Base-by-base conservation (phyloP, 2,888 invertebrate species). In the Drosophila antonietae region DNA sequence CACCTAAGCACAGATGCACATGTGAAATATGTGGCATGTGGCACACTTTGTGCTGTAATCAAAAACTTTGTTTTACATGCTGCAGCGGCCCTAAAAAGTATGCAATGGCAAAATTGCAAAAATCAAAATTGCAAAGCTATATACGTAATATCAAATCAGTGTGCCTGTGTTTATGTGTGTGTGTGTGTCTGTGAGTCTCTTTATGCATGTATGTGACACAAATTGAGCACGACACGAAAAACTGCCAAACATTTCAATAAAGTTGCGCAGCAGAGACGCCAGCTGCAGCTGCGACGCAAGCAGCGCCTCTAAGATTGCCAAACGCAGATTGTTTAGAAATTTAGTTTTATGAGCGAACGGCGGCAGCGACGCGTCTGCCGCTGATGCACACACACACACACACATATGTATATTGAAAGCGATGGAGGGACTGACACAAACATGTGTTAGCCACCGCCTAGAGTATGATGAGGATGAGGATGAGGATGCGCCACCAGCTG, bases 311-410 rank as follows among this genome's bases (percentile, higher is more conserved):
- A 81, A 85, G 84, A 85, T 85, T 88, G 84, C 84, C 84, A 85
- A 86, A 83, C 88, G 84, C 88, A 85, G 84, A 85, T 88, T 85
- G 84, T 85, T 85, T 85, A 88, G 86, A 85, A 88, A 85, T 85
- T 83, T 88, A 83, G 84, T 83, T 88, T 83, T 85, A 88, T 88
- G 81, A 82, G 87, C 59, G 43, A 66, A 44, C 35, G 28, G 53
- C 53, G 37, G 60, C 47, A 47, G 63, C 71, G 66, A 51, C 67
- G 71, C 73, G 70, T 53, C 71, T 70, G 71, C 49, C 55, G 28
- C 52, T 73, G 74, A 73, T 65, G 71, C 71, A 58, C 47, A 60
- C n/a, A 41, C 1, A 55, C 15, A 31, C 2, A 39, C 15, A 37
- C 71, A 57, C 12, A 23, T 2, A 31, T 31, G 6, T 31, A 33